phyloP scores from a whole-genome alignment of 2,888 invertebrate species.

The Pyrrhosoma nymphula region DNA sequence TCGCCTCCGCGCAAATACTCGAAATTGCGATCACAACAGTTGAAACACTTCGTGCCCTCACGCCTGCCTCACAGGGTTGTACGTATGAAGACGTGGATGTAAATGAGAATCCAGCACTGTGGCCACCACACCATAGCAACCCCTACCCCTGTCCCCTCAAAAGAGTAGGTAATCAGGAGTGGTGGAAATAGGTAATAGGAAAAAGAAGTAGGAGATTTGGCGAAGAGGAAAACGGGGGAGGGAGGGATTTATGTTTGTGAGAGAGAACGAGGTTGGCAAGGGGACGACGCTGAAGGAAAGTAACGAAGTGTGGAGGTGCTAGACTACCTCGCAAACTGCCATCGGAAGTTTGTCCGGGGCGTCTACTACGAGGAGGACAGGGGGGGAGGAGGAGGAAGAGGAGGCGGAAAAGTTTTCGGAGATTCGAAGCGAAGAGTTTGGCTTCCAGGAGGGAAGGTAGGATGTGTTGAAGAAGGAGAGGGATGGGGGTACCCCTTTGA shows the following conservation, averaged over 20 bases:
- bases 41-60: too few relatives aligned
- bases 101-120: too few relatives aligned
- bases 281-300: not conserved
- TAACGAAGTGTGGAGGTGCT: slow-evolving; percentile 49
- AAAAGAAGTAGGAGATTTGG: too few relatives aligned
- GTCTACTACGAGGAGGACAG: slow-evolving; percentile 2
- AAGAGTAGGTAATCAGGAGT: too few relatives aligned
- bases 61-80: too few relatives aligned
- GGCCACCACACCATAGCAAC: too few relatives aligned
- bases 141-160: too few relatives aligned
- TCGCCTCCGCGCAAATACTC: too few relatives aligned
- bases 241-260: not conserved
- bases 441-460: slow-evolving; percentile 4
- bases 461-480: not conserved
- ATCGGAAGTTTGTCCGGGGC: slow-evolving; percentile 51
- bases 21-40: too few relatives aligned
- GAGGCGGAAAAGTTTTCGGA: slow-evolving; percentile 59
- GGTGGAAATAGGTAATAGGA: too few relatives aligned
- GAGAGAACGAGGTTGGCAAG: slow-evolving; percentile 29
- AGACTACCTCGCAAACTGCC: slow-evolving; percentile 59
- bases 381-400: too few relatives aligned
- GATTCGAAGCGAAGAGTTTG: slow-evolving; percentile 41
- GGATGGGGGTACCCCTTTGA: not conserved
- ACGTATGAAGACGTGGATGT: too few relatives aligned
- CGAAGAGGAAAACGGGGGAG: not conserved